phyloP scores from a whole-genome alignment of 2,113 vertebrate genomes.

The Hymenochirus boettgeri region DNA sequence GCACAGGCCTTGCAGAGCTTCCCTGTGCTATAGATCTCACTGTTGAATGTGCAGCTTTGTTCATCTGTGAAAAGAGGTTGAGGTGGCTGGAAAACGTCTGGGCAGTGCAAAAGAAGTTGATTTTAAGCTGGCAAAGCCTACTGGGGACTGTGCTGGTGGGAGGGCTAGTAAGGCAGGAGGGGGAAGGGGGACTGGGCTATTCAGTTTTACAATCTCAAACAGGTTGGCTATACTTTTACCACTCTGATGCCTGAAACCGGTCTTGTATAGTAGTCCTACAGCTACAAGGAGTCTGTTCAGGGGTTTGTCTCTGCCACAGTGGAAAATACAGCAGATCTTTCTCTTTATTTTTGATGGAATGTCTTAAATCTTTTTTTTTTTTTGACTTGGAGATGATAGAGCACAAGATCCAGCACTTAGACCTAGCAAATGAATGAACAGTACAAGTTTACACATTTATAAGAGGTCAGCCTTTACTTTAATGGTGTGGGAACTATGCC shows the following conservation, averaged over 20 bases:
- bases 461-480: neutral
- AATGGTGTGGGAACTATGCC: conserved; percentile 39
- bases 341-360: neutral
- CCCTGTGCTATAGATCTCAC: conserved; percentile 30
- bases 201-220: conserved; percentile 16
- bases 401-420: neutral
- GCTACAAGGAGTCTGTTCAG: neutral
- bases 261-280: conserved; percentile 15
- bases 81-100: conserved; percentile 25
- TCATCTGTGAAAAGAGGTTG: conserved; percentile 20
- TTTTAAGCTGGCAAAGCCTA: conserved; percentile 42
- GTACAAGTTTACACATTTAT: neutral
- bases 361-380: neutral
- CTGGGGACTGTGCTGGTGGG: conserved; percentile 20
- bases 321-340: neutral
- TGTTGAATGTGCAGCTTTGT: conserved; percentile 46
- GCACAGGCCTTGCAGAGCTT: conserved; percentile 30
- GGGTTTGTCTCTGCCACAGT: neutral
- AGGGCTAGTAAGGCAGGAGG: neutral
- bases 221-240: conserved; percentile 26
- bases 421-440: no score
- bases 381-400: neutral
- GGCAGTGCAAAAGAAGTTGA: conserved; percentile 31
- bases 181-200: conserved; percentile 19
- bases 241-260: neutral